Evolutionary conservation across 2,888 invertebrate genomes (phyloP), one percentile per base, ranked within the genome.

Genomic region (Ichneumon xanthorius): DNA sequence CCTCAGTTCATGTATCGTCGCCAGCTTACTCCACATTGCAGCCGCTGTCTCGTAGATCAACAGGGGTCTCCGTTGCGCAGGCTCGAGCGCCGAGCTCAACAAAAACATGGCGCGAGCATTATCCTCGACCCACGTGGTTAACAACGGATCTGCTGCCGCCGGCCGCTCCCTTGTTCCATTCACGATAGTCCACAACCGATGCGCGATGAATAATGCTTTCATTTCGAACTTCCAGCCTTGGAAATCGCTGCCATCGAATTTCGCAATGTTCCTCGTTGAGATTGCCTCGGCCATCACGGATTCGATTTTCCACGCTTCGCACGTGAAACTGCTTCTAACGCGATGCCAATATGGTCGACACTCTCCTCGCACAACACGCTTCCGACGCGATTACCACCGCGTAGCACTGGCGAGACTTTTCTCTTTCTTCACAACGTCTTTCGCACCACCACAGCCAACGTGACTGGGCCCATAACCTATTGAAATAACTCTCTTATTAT

Each of bases 31-130:
- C 81, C 81, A 84, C 81, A 84, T 84, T 50, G 76, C 82, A 16
- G 89, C 89, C 65, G 81, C 77, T 2, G 81, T 75, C 26, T 37
- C 30, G 26, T 65, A 83, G 6, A 26, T 83, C 14, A 83, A 22
- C 55, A 83, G 45, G 53, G 72, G 71, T 50, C 72, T 26, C 40
- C n/a, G 4, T 30, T 83, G 83, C 16, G 50, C 71, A 9, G 79
- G 63, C 50, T 83, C 83, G 4, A 83, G 14, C 26, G 79, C 33
- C 61, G 79, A 72, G 11, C 55, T 26, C 16, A 83, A 11, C 37
- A 83, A 33, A 65, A 68, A 79, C 77, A 78, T 83, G 11, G 78
- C 83, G 14, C 70, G 37, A 40, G 83, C 83, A 50, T 83, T 70
- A 1, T 72, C 63, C 22, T 1, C 65, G 0, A n/a, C 22, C 72